Evolutionary conservation across 2,888 invertebrate species (phyloP).

Genomic region (Bembecia ichneumoniformis): DNA sequence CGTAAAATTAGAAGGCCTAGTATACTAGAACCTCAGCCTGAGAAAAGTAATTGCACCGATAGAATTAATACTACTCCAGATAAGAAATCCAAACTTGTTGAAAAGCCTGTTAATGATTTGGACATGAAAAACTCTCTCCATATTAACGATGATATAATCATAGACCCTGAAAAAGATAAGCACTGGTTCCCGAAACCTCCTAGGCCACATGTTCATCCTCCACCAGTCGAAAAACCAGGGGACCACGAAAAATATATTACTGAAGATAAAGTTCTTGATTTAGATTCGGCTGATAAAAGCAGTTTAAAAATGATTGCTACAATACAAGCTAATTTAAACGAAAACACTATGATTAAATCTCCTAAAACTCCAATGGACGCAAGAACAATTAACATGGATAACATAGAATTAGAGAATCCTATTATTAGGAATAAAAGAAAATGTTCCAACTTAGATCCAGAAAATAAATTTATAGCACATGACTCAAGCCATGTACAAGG

Average conservation of each 20-base stretch:
- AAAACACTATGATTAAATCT: constrained; percentile 67
- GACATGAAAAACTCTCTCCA: constrained; percentile 33
- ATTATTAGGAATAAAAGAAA: constrained; percentile 37
- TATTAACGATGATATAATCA: constrained; percentile 24
- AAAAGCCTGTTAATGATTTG: constrained; percentile 19
- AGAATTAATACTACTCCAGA: constrained; percentile 23
- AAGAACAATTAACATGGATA: constrained; percentile 45
- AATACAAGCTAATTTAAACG: constrained; percentile 62
- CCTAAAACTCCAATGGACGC: constrained; percentile 67
- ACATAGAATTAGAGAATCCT: constrained; percentile 44
- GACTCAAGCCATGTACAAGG: constrained; percentile 59
- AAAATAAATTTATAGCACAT: constrained; percentile 53
- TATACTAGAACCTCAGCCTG: constrained; percentile 17
- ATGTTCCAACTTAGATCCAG: constrained; percentile 43
- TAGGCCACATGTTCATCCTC: constrained; percentile 50
- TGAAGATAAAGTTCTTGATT: constrained; percentile 56
- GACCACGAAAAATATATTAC: constrained; percentile 63
- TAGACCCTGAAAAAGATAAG: constrained; percentile 40
- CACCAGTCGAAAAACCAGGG: constrained; percentile 53
- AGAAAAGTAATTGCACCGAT: neutral
- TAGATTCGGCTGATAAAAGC: constrained; percentile 53
- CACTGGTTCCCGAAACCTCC: constrained; percentile 54
- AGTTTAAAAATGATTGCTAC: constrained; percentile 64
- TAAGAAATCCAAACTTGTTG: constrained; percentile 23
- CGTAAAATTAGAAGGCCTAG: constrained; percentile 23